Percentiles rank a stretch among this genome's conserved stretches.
Evolutionary conservation across 1,140 invertebrate genomes (phyloP).

Genomic region (Diprion similis): DNA sequence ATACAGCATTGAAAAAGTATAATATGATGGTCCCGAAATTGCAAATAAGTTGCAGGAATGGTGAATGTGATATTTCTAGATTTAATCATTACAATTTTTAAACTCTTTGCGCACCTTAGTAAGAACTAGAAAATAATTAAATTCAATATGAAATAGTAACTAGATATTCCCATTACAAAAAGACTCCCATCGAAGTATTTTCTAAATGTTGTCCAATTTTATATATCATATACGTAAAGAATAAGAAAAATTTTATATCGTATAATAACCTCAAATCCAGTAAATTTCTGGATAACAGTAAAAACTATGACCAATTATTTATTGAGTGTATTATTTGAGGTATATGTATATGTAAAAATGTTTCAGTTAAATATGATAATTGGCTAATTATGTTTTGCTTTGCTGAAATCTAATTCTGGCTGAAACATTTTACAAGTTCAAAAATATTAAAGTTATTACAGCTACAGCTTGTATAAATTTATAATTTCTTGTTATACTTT

Average conservation of each 20-base stretch:
- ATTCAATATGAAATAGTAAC: background rate
- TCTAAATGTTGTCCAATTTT: background rate
- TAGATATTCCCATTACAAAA: background rate
- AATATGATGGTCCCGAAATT: background rate
- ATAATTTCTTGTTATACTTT: background rate
- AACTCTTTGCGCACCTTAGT: background rate
- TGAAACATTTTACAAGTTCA: background rate
- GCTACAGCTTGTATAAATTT: background rate
- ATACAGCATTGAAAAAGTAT: background rate
- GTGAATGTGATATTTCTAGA: background rate
- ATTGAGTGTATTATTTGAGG: background rate
- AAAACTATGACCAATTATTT: background rate
- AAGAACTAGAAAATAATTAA: background rate
- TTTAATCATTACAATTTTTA: background rate
- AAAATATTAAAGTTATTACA: background rate
- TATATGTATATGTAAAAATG: background rate
- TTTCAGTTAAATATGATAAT: background rate
- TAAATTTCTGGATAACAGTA: too few relatives aligned
- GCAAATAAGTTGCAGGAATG: background rate
- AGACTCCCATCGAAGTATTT: background rate
- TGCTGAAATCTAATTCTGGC: background rate
- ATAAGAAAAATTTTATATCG: background rate
- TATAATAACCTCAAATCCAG: too few relatives aligned
- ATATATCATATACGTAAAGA: background rate
- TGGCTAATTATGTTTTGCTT: slow-evolving; percentile 1